A percentile compares a stretch with the other conserved stretches of the same genome.
phyloP scores from a whole-genome alignment of 2,888 invertebrate genomes.

The Xestia ashworthii region DNA sequence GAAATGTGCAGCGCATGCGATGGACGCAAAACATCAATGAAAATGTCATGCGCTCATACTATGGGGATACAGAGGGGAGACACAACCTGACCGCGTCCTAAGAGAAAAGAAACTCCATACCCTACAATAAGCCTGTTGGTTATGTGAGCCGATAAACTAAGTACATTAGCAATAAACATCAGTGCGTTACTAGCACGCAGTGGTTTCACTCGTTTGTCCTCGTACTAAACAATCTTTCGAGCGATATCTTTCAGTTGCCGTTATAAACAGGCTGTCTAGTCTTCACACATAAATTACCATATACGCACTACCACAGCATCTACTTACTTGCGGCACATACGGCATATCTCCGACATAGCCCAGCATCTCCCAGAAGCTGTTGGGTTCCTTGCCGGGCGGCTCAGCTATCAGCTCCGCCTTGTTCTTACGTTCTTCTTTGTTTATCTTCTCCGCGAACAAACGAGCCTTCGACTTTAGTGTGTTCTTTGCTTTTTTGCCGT shows the following conservation, averaged over 20 bases:
- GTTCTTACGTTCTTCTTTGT: conserved; percentile 99
- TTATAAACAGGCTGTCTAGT: neutral
- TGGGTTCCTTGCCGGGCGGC: conserved; percentile 95
- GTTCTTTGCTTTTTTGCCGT: conserved; percentile 96
- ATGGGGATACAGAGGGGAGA: neutral
- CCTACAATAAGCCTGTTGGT: too few relatives aligned
- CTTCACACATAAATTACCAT: neutral
- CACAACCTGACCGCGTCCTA: neutral
- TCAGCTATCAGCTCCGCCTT: conserved; percentile 97
- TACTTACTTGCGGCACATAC: conserved; percentile 79
- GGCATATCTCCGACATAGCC: conserved; percentile 90
- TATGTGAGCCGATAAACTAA: too few relatives aligned
- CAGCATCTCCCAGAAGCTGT: conserved; percentile 95
- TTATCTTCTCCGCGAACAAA: conserved; percentile 99
- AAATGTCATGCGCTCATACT: neutral
- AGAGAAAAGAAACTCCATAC: neutral
- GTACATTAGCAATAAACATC: too few relatives aligned
- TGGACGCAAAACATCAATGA: too few relatives aligned
- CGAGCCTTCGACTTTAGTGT: conserved; percentile 97
- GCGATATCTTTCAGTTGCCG: neutral
- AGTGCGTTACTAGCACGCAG: too few relatives aligned
- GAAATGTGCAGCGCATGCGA: too few relatives aligned
- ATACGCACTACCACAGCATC: neutral
- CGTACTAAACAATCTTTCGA: neutral
- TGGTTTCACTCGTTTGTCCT: too few relatives aligned